These are phyloP conservation scores for Tricholaema leucomelas DNA, from an alignment of 2,113 vertebrate species.

Conservation along the genomic window DNA sequence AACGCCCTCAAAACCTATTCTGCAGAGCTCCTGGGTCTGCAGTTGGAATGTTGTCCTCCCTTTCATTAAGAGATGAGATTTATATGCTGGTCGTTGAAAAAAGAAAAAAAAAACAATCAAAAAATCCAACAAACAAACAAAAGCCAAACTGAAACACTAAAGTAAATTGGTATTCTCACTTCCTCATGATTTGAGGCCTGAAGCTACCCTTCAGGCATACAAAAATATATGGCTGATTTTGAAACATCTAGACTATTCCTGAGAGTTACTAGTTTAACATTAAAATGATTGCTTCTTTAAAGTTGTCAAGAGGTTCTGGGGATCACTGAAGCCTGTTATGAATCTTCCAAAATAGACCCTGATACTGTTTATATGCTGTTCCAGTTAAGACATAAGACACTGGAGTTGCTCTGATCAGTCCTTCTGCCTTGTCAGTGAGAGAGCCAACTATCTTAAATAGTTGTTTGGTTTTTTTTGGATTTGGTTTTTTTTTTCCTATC, in stretches of 20 bases:
- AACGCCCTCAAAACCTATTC: not conserved
- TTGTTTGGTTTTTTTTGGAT: not conserved
- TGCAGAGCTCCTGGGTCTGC: not conserved
- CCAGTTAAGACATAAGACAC: not conserved
- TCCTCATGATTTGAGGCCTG: fast-evolving
- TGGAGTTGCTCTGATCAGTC: not conserved
- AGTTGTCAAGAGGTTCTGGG: not conserved
- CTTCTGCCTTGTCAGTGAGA: not conserved
- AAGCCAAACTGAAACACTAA: no score
- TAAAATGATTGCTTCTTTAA: no score
- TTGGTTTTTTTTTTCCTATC: not conserved
- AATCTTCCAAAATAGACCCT: not conserved
- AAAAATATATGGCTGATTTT: not conserved
- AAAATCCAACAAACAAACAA: no score
- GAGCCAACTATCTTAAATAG: not conserved
- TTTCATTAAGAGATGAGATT: not conserved
- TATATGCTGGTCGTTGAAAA: not conserved
- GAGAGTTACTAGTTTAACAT: not conserved
- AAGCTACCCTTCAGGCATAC: not conserved
- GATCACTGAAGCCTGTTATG: not conserved
- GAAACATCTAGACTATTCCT: not conserved
- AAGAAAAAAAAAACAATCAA: no score
- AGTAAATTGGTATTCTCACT: fast-evolving
- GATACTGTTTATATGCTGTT: not conserved
- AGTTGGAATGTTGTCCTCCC: not conserved